phyloP scores from a whole-genome alignment of 1,140 invertebrate species.

The Pissodes strobi region DNA sequence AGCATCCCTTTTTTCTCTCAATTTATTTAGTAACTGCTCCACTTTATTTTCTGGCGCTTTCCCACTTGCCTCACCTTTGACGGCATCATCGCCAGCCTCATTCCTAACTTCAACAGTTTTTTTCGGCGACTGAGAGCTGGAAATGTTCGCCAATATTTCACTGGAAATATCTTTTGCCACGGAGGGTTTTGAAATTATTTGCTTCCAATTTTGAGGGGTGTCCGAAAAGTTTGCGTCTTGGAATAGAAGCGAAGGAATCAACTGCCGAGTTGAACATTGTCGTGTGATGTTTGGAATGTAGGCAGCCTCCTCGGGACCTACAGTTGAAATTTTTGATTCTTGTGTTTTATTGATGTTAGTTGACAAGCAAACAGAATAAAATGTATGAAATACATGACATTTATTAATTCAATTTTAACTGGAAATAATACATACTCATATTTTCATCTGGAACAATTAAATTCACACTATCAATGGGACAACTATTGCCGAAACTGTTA shows the following conservation, averaged over 20 bases:
- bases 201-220: not conserved
- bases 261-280: slow-evolving; percentile 56
- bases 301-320: slow-evolving; percentile 41
- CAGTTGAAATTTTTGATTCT: too few species aligned
- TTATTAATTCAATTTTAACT: too few species aligned
- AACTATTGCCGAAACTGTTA: slow-evolving; percentile 46
- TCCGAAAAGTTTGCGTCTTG: slow-evolving; percentile 41
- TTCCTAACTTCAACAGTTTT: too few species aligned
- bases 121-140: too few species aligned
- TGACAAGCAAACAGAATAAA: too few species aligned
- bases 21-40: slow-evolving; percentile 12
- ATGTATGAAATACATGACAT: too few species aligned
- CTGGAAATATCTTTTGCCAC: not conserved
- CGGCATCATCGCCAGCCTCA: too few species aligned
- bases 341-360: too few species aligned
- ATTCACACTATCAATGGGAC: slow-evolving; percentile 35
- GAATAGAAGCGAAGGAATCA: slow-evolving; percentile 60
- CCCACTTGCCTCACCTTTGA: too few species aligned
- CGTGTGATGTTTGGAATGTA: slow-evolving; percentile 59
- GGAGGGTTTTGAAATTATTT: not conserved
- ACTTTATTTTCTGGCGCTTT: slow-evolving; percentile 7
- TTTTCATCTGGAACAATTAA: slow-evolving; percentile 28
- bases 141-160: not conserved
- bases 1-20: slow-evolving; percentile 3
- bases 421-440: too few species aligned